phyloP scores from a whole-genome alignment of 2,888 invertebrate species.

The Leucoma salicis region DNA sequence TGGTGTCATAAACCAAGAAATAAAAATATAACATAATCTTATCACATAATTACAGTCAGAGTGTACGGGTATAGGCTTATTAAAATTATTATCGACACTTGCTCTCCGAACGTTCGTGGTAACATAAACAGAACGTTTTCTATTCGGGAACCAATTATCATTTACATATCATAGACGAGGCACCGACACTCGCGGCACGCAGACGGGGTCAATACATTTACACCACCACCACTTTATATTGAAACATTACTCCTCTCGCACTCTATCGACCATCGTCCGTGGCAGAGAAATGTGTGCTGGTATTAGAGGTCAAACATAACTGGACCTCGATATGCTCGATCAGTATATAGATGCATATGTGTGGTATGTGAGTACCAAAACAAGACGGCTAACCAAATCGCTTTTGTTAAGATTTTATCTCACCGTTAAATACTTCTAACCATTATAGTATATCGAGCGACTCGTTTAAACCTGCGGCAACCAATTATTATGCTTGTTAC shows the following conservation, averaged over 20 bases:
- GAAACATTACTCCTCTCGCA: conserved; percentile 46
- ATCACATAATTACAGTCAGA: conserved; percentile 57
- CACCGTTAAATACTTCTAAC: conserved; percentile 79
- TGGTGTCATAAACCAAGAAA: conserved; percentile 36
- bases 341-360: conserved; percentile 72
- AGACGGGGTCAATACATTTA: conserved; percentile 79
- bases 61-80: conserved; percentile 54
- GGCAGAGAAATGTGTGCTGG: conserved; percentile 34
- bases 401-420: conserved; percentile 82
- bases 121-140: conserved; percentile 75
- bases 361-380: conserved; percentile 74
- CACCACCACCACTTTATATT: conserved; percentile 52
- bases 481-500: conserved; percentile 66
- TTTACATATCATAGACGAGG: conserved; percentile 79
- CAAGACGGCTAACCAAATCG: conserved; percentile 80
- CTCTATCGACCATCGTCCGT: conserved; percentile 28
- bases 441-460: conserved; percentile 73
- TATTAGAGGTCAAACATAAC: conserved; percentile 43
- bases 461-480: conserved; percentile 68
- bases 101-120: conserved; percentile 59
- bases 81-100: conserved; percentile 66
- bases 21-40: conserved; percentile 56
- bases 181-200: conserved; percentile 73
- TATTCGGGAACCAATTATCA: conserved; percentile 80
- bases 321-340: conserved; percentile 55